A percentile compares a stretch with the other conserved stretches of the same genome.
Evolutionary conservation across 2,113 vertebrate species (phyloP).

Genomic region (Spilogale gracilis): DNA sequence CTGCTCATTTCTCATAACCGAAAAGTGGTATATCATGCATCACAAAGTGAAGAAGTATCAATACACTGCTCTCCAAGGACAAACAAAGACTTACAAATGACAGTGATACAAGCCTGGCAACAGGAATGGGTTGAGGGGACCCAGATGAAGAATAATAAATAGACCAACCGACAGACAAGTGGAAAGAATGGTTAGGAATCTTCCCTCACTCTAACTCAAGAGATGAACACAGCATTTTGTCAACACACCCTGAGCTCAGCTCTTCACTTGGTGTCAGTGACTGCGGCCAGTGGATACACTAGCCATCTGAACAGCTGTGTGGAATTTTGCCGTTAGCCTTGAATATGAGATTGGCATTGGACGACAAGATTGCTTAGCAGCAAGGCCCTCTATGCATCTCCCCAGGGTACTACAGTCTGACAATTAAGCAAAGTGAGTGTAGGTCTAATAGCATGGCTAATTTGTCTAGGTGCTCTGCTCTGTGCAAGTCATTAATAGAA

Average conservation of each 20-base stretch:
- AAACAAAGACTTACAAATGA: conserved; percentile 53
- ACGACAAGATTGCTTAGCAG: not conserved
- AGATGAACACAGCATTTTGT: not conserved
- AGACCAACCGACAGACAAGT: not conserved
- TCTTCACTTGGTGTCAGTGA: not conserved
- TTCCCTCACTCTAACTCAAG: not conserved
- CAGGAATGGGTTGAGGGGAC: not conserved
- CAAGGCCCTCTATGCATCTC: conserved; percentile 8
- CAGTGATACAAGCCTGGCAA: not conserved
- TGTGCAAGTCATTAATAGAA: conserved; percentile 35
- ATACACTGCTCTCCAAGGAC: not conserved
- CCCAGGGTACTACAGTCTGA: not conserved
- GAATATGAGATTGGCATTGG: not conserved
- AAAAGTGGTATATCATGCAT: not conserved
- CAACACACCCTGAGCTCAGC: not conserved
- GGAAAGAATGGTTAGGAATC: not conserved
- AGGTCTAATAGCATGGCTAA: not conserved
- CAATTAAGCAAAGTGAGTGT: not conserved
- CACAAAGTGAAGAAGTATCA: conserved; percentile 34
- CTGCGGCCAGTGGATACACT: not conserved
- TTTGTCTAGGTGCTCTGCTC: conserved; percentile 65
- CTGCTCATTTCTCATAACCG: not conserved
- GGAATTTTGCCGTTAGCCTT: not conserved
- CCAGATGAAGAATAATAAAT: conserved; percentile 26
- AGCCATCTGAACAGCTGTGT: not conserved